Conservation (phyloP, 2,113 vertebrate genomes). For the Thinocorus orbignyianus region DNA sequence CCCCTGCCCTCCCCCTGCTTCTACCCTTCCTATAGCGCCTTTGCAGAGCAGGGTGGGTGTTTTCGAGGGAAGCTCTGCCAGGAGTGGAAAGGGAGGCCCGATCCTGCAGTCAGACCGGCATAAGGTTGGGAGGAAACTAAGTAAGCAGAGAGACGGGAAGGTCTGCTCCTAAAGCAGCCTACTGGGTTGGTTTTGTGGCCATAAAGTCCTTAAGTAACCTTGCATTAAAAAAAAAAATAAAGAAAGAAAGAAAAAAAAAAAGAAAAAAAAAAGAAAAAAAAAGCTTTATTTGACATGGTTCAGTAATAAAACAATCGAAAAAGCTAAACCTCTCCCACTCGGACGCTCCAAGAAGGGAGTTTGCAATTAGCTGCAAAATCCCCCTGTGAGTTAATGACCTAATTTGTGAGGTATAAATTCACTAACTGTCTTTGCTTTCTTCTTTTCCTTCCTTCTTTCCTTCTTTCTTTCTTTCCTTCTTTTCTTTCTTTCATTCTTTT, state of each 20-base stretch:
- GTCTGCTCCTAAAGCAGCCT: background rate
- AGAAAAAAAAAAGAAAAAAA: rapidly evolving
- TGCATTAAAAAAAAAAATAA: background rate
- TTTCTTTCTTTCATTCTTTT: rapidly evolving
- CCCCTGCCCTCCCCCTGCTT: background rate
- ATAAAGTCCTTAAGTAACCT: slow-evolving; percentile 41
- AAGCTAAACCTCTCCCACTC: background rate
- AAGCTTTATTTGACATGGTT: background rate
- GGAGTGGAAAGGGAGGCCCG: background rate
- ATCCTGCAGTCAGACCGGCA: background rate
- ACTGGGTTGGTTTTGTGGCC: background rate
- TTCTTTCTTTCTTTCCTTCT: background rate
- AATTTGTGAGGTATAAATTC: slow-evolving; percentile 1
- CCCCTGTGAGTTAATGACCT: background rate
- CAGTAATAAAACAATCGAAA: slow-evolving; percentile 18
- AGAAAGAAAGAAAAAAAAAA: rapidly evolving
- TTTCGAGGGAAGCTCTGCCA: background rate
- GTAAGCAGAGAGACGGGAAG: background rate
- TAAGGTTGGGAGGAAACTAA: background rate
- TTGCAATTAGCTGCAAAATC: slow-evolving; percentile 12
- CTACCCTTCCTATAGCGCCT: background rate
- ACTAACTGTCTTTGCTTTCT: background rate
- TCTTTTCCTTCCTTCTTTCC: rapidly evolving
- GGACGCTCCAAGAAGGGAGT: background rate
- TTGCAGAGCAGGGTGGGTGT: background rate